phyloP scores from a whole-genome alignment of 2,797 vertebrate genomes.

The Acanthiza pusilla region DNA sequence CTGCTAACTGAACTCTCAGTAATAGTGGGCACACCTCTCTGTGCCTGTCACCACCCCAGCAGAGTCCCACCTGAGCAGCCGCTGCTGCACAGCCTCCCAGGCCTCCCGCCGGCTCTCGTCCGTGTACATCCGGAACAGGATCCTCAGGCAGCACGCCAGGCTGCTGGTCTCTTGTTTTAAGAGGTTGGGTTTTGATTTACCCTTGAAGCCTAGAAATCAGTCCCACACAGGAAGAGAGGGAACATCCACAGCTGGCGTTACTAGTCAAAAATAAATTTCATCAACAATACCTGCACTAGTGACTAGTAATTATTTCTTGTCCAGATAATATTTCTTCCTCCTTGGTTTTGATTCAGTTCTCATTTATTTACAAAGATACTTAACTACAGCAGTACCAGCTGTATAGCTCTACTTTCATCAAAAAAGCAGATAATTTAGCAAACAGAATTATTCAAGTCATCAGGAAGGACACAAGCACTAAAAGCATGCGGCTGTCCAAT shows the following conservation, averaged over 20 bases:
- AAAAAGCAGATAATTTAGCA: neutral
- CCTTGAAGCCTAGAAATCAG: slow-evolving; percentile 89
- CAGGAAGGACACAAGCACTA: neutral
- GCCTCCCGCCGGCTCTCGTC: slow-evolving; percentile 83
- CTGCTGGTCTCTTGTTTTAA: slow-evolving; percentile 98
- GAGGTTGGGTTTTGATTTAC: slow-evolving; percentile 96
- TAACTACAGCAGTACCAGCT: neutral
- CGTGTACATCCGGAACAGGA: slow-evolving; percentile 93
- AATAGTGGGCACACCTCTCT: neutral
- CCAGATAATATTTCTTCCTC: neutral
- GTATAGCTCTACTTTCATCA: neutral
- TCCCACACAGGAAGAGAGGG: neutral
- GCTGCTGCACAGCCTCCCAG: slow-evolving; percentile 88
- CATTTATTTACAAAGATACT: neutral
- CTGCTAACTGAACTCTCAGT: neutral
- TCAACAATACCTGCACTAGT: neutral
- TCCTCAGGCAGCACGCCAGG: slow-evolving; percentile 93
- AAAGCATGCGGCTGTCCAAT: neutral
- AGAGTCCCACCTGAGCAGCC: slow-evolving; percentile 85
- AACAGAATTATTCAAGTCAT: neutral
- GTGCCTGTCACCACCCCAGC: accelerated
- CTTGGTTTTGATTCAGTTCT: neutral
- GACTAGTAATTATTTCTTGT: neutral
- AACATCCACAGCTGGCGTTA: neutral
- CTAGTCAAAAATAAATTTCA: neutral